Conservation (phyloP, 2,113 vertebrate genomes). For the Cyphomyrus discorhynchus region DNA sequence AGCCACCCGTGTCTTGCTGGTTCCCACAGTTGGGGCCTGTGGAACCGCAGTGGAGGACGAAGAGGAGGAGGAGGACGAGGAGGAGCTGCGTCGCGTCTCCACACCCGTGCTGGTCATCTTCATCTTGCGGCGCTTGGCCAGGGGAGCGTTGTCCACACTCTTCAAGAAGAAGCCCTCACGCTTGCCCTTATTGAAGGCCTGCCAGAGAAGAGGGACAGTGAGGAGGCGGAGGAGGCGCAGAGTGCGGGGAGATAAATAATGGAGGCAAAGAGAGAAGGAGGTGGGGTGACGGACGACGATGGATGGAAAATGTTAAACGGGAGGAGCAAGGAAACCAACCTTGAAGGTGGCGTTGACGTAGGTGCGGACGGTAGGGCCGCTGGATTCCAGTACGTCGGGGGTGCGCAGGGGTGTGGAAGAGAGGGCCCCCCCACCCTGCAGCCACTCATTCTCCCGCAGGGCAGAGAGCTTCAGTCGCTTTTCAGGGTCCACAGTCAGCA, state of each 20-base stretch:
- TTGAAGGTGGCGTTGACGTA: conserved; percentile 83
- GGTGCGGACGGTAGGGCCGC: conserved; percentile 73
- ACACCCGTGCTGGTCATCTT: conserved; percentile 78
- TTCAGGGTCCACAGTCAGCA: conserved; percentile 78
- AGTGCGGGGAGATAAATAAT: not conserved
- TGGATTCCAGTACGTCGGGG: conserved; percentile 80
- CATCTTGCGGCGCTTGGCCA: conserved; percentile 78
- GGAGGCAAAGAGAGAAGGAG: not conserved
- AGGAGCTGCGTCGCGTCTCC: conserved; percentile 70
- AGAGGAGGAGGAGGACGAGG: conserved; percentile 68
- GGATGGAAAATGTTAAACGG: not conserved
- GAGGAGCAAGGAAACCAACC: conserved; percentile 50
- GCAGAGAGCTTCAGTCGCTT: conserved; percentile 75
- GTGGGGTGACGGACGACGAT: not conserved
- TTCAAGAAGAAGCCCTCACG: conserved; percentile 84
- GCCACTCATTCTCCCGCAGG: conserved; percentile 77
- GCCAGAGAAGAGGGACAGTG: not conserved
- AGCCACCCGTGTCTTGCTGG: conserved; percentile 46
- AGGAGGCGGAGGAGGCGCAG: not conserved
- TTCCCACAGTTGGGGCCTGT: conserved; percentile 33
- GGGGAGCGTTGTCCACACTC: conserved; percentile 83
- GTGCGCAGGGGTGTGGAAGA: conserved; percentile 83
- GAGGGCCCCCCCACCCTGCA: conserved; percentile 73
- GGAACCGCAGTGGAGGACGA: conserved; percentile 55
- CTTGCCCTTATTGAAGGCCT: conserved; percentile 85